A percentile compares a stretch with the other conserved stretches of the same genome.
These are phyloP conservation scores for Machimus rusticus DNA, from an alignment of 2,888 invertebrate genomes.

Conservation along the genomic window DNA sequence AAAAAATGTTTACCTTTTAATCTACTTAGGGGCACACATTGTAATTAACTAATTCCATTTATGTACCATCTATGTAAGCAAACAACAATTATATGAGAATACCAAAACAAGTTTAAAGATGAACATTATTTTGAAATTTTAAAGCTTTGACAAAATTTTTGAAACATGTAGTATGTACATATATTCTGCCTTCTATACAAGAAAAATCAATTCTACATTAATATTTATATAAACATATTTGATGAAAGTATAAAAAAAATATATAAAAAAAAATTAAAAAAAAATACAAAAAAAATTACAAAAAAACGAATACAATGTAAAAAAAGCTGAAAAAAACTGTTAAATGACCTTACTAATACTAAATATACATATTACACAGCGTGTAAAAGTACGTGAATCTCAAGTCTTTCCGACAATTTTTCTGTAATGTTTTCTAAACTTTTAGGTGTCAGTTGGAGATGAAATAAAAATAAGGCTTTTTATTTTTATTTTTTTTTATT, in stretches of 20 bases:
- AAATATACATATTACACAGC: constrained; percentile 5
- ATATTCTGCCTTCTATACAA: constrained; percentile 41
- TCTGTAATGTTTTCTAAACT: not conserved
- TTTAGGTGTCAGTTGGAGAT: not conserved
- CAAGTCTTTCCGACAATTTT: constrained; percentile 6
- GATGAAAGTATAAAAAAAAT: not conserved
- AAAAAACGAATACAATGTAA: constrained; percentile 11
- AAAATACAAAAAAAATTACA: constrained; percentile 13
- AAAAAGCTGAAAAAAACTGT: not conserved
- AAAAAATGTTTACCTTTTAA: constrained; percentile 21
- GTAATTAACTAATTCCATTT: constrained; percentile 40
- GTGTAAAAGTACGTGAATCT: constrained; percentile 17
- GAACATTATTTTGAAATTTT: constrained; percentile 36
- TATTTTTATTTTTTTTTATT: not conserved
- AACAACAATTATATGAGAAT: constrained; percentile 20
- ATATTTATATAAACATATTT: constrained; percentile 36
- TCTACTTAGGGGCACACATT: constrained; percentile 33
- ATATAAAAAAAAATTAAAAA: constrained; percentile 18
- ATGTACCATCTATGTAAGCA: constrained; percentile 31
- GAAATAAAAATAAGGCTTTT: not conserved
- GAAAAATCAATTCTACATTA: constrained; percentile 36
- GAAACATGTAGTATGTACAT: constrained; percentile 32
- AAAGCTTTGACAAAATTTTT: constrained; percentile 37
- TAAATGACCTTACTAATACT: constrained; percentile 4
- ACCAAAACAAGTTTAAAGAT: constrained; percentile 34